phyloP scores from a whole-genome alignment of 2,113 vertebrate genomes.

The Conger conger region DNA sequence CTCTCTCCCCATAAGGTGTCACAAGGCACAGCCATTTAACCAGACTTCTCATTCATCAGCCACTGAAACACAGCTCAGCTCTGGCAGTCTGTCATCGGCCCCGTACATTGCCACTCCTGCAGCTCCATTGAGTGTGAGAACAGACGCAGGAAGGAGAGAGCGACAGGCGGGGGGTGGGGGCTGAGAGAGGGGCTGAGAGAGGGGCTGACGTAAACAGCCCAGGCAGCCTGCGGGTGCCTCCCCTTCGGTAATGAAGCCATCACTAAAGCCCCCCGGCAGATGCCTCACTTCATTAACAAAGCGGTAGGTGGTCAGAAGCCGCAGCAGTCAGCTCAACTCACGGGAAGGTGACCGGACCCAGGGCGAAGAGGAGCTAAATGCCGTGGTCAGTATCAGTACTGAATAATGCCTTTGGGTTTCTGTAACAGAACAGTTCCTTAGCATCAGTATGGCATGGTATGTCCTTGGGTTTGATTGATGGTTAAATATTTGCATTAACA shows the following conservation, averaged over 20 bases:
- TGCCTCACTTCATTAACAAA: constrained; percentile 20
- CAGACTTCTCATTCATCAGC: constrained; percentile 24
- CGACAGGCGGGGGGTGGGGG: neutral
- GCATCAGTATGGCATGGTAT: too few relatives aligned
- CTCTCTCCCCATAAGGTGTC: neutral
- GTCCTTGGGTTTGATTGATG: too few relatives aligned
- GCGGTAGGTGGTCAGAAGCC: neutral
- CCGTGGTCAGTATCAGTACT: neutral
- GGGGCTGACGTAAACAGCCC: neutral
- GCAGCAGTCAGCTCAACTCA: neutral
- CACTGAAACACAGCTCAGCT: constrained; percentile 22
- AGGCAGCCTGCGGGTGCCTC: neutral
- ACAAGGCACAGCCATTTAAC: constrained; percentile 21
- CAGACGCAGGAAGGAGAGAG: neutral
- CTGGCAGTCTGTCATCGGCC: constrained; percentile 20
- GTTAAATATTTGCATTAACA: too few relatives aligned
- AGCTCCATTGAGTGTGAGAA: neutral
- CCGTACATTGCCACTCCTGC: neutral
- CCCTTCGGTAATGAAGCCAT: constrained; percentile 21
- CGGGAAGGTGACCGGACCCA: neutral
- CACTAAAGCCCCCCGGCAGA: neutral
- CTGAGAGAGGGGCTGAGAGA: neutral
- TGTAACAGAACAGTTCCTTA: neutral
- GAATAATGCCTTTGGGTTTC: neutral
- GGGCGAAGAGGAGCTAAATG: neutral